A percentile compares a stretch with the other conserved stretches of the same genome.
Conservation (phyloP, 2,797 vertebrate genomes). For the Manis crassicaudata region DNA sequence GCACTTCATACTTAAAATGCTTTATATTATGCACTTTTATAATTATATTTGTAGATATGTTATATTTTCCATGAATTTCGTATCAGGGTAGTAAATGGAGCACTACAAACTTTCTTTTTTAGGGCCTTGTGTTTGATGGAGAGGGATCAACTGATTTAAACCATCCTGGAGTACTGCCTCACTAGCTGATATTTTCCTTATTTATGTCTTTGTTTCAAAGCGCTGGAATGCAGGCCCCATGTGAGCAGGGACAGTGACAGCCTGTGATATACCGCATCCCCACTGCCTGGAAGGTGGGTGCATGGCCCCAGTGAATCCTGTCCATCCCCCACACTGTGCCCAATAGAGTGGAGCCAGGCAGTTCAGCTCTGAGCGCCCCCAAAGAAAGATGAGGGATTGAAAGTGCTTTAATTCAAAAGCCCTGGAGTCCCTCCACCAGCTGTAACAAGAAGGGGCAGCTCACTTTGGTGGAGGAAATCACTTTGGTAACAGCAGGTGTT, state of each 20-base stretch:
- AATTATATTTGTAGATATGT: neutral
- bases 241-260: neutral
- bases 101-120: neutral
- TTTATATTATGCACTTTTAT: neutral
- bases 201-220: neutral
- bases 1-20: neutral
- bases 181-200: neutral
- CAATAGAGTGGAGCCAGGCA: neutral
- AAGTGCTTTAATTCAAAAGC: neutral
- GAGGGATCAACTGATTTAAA: neutral
- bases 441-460: neutral
- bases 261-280: neutral
- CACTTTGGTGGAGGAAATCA: neutral
- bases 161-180: neutral
- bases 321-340: too few species aligned
- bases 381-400: neutral
- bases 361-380: neutral
- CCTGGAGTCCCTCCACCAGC: neutral
- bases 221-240: neutral
- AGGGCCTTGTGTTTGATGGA: neutral
- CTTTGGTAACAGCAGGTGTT: neutral
- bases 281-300: fast-evolving
- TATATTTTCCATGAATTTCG: neutral
- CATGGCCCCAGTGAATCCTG: neutral
- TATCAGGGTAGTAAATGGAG: neutral